Base-by-base conservation (phyloP, 1,140 invertebrate species). In the Hetaerina americana region DNA sequence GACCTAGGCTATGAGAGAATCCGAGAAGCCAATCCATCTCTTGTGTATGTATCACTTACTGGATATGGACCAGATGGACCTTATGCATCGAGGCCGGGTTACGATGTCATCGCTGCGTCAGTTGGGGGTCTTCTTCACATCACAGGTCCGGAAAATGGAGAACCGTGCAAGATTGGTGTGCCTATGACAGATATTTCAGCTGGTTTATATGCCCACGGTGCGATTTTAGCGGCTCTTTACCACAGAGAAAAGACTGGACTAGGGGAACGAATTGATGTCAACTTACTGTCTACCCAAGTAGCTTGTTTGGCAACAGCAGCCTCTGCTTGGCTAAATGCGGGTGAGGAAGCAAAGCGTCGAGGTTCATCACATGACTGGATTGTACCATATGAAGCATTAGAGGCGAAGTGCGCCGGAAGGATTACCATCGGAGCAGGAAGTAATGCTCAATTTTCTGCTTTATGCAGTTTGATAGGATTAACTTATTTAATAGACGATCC, bases 31-130 rank as follows among this genome's bases (percentile, higher is more conserved):
- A 90, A 92, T 72, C 92, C 94, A 0, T 83, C 86, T 66, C 83
- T 99, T 12, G 90, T 99, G 72, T 99, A 98, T 78, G 97, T 95
- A 83, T 95, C 96, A 0, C 87, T 99, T 40, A 95, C 93, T 73
- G 97, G 96, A 0, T 99, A 92, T 82, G 97, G 97, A 0, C 84
- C 87, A 0, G 83, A 85, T 67, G 96, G 96, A 0, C 95, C 95
- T 0, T 98, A 97, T 82, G 81, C 83, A 2, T 84, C 87, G 68
- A 88, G 90, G 77, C 91, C 94, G 25, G 96, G 96, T 70, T 98
- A 97, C 83, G 96, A 99, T 84, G 92, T 97, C 0, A 96, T 98
- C 74, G 95, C 94, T 15, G 89, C 95, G 8, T 96, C 94, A 0
- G 84, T 96, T 71, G 96, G 95, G 15, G 96, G 96, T 0, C 82